Evolutionary conservation across 35 echinoderm and acorn worm genomes (phyloP), one percentile per base, ranked within the genome.

Genomic region (Amphiura filiformis): DNA sequence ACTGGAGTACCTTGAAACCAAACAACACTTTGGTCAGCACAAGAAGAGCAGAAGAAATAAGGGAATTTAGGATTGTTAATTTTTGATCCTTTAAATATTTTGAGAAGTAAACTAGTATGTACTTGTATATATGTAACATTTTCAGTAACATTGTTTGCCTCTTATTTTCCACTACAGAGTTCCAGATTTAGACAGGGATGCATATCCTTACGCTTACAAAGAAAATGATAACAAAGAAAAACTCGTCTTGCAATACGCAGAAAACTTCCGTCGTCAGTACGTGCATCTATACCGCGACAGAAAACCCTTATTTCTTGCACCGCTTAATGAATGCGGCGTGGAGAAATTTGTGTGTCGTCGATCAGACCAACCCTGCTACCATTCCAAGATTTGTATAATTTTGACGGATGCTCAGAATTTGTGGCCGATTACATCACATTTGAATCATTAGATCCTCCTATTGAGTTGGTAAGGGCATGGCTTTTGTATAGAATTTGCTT

Each of bases 281-380:
- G 96, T 98, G 12, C 96, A 98, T 61, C 83, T 98, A 36, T 98
- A 98, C 84, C 64, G 96, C 39, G 96, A 98, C 42, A 84, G 96
- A 32, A 98, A 98, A 76, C 96, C 96, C 57, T 80, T 97, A 49
- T 76, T 98, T 32, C 77, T 98, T 26, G 86, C 82, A 49, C 91
- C 92, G 22, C 84, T 95, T 31, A 99, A 99, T 82, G 96, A 99
- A 38, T 94, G 96, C 75, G 81, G 88, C 14, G 88, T 89, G 26
- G 96, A 99, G 33, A 99, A 99, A 88, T 95, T 99, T 95, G 96
- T 99, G 0, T 70, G 41, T 95, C 96, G 34, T 92, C 96, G 49
- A 94, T 99, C 30, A 80, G 93, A 28, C 96, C 96, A 18, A 99
- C 96, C 0, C 80, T 91, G 26, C 81, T 95, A 2, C 96, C 93